A percentile compares a stretch with the other conserved stretches of the same genome.
Conservation (phyloP, 2,113 vertebrate species). For the Brachyhypopomus occidentalis region DNA sequence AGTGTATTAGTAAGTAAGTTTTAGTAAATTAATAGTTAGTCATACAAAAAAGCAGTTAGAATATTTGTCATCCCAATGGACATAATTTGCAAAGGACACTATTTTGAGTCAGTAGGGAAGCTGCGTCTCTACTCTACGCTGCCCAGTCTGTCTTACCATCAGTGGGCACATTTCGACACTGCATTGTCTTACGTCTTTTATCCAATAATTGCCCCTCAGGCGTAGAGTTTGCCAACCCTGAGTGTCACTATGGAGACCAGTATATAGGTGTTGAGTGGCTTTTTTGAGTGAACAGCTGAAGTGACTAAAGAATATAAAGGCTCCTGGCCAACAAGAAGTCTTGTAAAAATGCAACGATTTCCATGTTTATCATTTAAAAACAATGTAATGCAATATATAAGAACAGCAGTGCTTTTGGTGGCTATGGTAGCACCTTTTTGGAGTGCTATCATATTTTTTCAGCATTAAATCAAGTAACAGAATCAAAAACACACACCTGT, state of each 20-base stretch:
- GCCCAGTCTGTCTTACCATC: constrained; percentile 61
- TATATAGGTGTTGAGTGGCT: constrained; percentile 56
- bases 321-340: not conserved
- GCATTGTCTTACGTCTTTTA: constrained; percentile 70
- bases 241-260: constrained; percentile 68
- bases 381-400: no score
- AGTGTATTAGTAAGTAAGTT: no score
- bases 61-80: not conserved
- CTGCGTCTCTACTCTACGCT: not conserved
- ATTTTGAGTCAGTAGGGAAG: constrained; percentile 3
- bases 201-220: constrained; percentile 75
- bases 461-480: not conserved
- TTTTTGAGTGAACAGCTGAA: constrained; percentile 1
- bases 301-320: constrained; percentile 27
- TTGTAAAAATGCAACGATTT: not conserved
- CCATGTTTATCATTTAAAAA: not conserved
- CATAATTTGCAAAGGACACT: not conserved
- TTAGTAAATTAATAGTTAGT: not conserved
- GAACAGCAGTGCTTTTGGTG: no score
- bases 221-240: constrained; percentile 66
- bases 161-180: constrained; percentile 51
- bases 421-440: no score
- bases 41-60: not conserved
- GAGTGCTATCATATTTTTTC: not conserved
- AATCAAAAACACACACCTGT: not conserved